phyloP scores from a whole-genome alignment of 2,797 vertebrate species.

The Gymnoscopelus microlampas region DNA sequence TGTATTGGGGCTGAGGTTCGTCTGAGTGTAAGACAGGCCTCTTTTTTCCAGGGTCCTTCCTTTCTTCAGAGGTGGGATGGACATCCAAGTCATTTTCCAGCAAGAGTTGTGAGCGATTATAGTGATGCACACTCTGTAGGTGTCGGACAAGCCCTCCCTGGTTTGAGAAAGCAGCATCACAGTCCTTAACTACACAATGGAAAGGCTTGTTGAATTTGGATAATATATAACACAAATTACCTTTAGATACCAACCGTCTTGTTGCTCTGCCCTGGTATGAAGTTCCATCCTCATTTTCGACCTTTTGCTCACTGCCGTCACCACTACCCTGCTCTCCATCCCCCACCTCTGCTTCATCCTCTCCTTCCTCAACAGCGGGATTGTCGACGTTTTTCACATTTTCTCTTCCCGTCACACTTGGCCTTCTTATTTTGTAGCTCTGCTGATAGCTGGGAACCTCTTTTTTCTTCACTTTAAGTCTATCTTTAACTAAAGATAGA shows the following conservation, averaged over 20 bases:
- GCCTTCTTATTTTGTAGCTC: slow-evolving; percentile 51
- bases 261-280: slow-evolving; percentile 86
- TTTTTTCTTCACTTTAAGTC: slow-evolving; percentile 42
- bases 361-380: slow-evolving; percentile 66
- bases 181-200: slow-evolving; percentile 95
- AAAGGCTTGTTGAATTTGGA: slow-evolving; percentile 95
- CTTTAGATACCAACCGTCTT: slow-evolving; percentile 89
- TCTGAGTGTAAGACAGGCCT: slow-evolving; percentile 62
- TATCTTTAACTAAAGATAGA: slow-evolving; percentile 24
- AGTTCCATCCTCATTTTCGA: slow-evolving; percentile 67
- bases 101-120: slow-evolving; percentile 93
- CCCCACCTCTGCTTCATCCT: slow-evolving; percentile 61
- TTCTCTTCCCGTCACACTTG: slow-evolving; percentile 21
- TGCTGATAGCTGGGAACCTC: slow-evolving; percentile 45
- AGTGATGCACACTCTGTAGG: slow-evolving; percentile 91
- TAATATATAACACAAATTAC: slow-evolving; percentile 92
- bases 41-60: slow-evolving; percentile 82
- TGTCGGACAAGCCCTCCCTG: slow-evolving; percentile 93
- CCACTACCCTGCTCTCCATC: slow-evolving; percentile 78
- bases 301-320: slow-evolving; percentile 73
- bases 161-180: slow-evolving; percentile 91
- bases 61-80: slow-evolving; percentile 70
- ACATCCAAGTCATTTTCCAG: slow-evolving; percentile 88
- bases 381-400: slow-evolving; percentile 72
- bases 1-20: slow-evolving; percentile 85